Percentiles rank a stretch among this genome's conserved stretches.
These are phyloP conservation scores for Melanotaenia parkinsoni DNA, from an alignment of 2,797 vertebrate genomes.

Conservation along the genomic window DNA sequence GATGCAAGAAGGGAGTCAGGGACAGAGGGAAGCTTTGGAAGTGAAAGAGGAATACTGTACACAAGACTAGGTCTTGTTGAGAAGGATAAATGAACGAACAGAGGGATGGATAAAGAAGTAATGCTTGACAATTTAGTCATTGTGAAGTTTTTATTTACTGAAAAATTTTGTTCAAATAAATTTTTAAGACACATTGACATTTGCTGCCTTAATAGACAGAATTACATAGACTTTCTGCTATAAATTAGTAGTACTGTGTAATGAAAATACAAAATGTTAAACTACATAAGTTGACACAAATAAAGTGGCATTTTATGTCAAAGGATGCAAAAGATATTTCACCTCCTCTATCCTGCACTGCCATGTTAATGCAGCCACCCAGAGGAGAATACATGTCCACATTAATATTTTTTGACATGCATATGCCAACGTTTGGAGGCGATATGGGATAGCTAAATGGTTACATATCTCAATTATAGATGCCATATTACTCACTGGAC, in stretches of 20 bases:
- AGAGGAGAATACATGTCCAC: no score
- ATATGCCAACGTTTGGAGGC: no score
- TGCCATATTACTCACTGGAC: neutral
- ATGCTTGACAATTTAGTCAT: neutral
- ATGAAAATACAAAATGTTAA: neutral
- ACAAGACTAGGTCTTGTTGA: slow-evolving; percentile 39
- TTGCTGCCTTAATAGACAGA: no score
- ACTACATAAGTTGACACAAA: neutral
- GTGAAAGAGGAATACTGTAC: slow-evolving; percentile 26
- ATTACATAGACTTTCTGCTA: neutral
- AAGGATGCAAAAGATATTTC: neutral
- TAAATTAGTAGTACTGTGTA: neutral
- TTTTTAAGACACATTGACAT: neutral
- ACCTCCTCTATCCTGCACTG: neutral
- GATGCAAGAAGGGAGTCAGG: slow-evolving; percentile 12
- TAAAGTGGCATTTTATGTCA: neutral
- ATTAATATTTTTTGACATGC: no score
- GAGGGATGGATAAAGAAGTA: neutral
- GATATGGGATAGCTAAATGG: neutral
- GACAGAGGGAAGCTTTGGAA: slow-evolving; percentile 15
- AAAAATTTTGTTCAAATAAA: neutral
- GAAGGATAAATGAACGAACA: neutral
- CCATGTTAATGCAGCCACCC: neutral
- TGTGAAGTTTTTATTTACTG: neutral
- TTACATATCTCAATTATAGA: neutral